phyloP scores from a whole-genome alignment of 1,140 invertebrate genomes.

The Drosophila subobscura region DNA sequence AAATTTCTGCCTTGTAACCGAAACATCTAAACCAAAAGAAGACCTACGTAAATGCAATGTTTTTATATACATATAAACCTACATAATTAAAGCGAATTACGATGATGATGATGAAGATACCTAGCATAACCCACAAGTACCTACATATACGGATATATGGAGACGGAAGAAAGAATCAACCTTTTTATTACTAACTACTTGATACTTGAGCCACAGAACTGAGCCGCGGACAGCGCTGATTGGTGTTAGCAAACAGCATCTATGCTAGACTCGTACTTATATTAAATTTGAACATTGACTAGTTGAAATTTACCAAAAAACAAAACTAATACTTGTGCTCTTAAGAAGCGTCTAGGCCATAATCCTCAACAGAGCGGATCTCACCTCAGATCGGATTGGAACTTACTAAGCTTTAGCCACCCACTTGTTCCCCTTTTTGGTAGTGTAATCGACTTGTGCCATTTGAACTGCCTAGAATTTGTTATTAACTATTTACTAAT shows the following conservation, averaged over 20 bases:
- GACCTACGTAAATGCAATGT: conserved; percentile 42
- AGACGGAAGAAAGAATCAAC: conserved; percentile 31
- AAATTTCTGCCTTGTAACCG: conserved; percentile 45
- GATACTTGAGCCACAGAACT: conserved; percentile 74
- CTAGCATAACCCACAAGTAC: conserved; percentile 75
- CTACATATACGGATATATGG: conserved; percentile 53
- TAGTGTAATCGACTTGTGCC: conserved; percentile 61
- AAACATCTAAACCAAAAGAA: conserved; percentile 1
- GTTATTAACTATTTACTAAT: conserved; percentile 65
- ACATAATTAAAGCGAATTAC: too few relatives aligned
- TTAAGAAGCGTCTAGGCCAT: conserved; percentile 29
- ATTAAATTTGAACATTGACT: conserved; percentile 53
- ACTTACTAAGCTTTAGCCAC: conserved; percentile 43
- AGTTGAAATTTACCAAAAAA: conserved; percentile 62
- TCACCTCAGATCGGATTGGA: conserved; percentile 30
- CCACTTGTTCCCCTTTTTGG: conserved; percentile 36
- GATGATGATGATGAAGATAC: conserved; percentile 45
- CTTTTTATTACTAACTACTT: conserved; percentile 73
- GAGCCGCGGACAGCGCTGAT: conserved; percentile 59
- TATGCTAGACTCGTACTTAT: conserved; percentile 32
- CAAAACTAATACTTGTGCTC: conserved; percentile 12
- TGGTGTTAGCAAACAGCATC: conserved; percentile 52
- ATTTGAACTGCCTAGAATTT: conserved; percentile 64
- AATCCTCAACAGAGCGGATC: conserved; percentile 26
- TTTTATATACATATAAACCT: conserved; percentile 57